Evolutionary conservation across 1,140 invertebrate species (phyloP).

Genomic region (Brachionus sp.): DNA sequence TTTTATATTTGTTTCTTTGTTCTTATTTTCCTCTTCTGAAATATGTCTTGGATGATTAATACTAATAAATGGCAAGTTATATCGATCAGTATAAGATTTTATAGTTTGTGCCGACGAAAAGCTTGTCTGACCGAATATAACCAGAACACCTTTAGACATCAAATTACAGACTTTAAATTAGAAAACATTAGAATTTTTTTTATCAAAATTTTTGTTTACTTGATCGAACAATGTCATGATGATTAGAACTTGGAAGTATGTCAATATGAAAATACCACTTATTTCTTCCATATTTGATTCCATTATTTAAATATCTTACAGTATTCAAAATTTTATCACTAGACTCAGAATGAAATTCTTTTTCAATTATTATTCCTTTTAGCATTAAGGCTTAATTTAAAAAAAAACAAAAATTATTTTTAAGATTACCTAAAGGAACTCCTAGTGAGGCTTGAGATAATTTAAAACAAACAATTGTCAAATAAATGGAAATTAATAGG

Average conservation of each 20-base stretch:
- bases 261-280: slow-evolving; percentile 37
- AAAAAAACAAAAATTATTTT: neutral
- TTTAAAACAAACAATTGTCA: neutral
- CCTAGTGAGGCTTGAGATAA: neutral
- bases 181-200: slow-evolving; percentile 44
- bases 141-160: slow-evolving; percentile 80
- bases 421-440: neutral
- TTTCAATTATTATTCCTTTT: slow-evolving; percentile 5
- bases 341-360: neutral
- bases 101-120: slow-evolving; percentile 86
- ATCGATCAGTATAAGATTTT: slow-evolving; percentile 87
- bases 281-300: slow-evolving; percentile 25
- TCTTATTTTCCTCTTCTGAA: neutral
- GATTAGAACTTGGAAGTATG: neutral
- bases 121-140: slow-evolving; percentile 82
- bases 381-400: neutral
- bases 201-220: slow-evolving; percentile 38
- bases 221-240: neutral
- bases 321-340: neutral
- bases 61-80: slow-evolving; percentile 87
- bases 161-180: slow-evolving; percentile 79
- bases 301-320: slow-evolving; percentile 37
- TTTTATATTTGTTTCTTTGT: neutral
- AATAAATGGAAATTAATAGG: neutral
- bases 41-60: slow-evolving; percentile 1